Evolutionary conservation across 1,140 invertebrate genomes (phyloP).

Genomic region (Bombus vancouverensis): DNA sequence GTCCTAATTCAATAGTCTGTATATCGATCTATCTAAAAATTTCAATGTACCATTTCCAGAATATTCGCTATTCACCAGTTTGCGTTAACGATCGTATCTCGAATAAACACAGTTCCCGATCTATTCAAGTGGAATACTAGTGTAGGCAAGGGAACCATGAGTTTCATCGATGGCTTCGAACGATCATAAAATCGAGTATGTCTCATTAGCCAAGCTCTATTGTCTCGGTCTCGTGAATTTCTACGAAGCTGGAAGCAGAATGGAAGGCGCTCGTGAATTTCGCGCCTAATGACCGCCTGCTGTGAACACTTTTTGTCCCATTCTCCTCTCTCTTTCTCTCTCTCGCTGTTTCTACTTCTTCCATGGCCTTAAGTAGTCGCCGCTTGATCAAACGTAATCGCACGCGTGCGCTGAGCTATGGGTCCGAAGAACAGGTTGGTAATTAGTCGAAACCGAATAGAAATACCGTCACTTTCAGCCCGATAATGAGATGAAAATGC

Average conservation of each 20-base stretch:
- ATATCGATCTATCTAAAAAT: too few species aligned
- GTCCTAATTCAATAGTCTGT: too few species aligned
- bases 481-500: constrained; percentile 32
- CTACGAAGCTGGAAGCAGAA: constrained; percentile 54
- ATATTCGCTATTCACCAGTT: too few species aligned
- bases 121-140: neutral
- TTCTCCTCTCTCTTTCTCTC: neutral
- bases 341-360: neutral
- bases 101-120: too few species aligned
- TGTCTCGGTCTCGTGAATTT: constrained; percentile 56
- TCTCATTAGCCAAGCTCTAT: constrained; percentile 68
- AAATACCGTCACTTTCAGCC: constrained; percentile 28
- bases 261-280: constrained; percentile 48
- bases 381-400: constrained; percentile 28
- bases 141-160: neutral
- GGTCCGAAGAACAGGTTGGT: neutral
- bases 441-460: constrained; percentile 29
- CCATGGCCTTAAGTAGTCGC: neutral
- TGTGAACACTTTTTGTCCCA: constrained; percentile 40
- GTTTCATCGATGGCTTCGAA: neutral
- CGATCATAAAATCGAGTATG: constrained; percentile 56
- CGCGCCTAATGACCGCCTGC: constrained; percentile 58
- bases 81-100: too few species aligned
- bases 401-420: neutral
- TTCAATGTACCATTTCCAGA: too few species aligned